Evolutionary conservation across 2,113 vertebrate species (phyloP).

Genomic region (Sinocyclocheilus anshuiensis): DNA sequence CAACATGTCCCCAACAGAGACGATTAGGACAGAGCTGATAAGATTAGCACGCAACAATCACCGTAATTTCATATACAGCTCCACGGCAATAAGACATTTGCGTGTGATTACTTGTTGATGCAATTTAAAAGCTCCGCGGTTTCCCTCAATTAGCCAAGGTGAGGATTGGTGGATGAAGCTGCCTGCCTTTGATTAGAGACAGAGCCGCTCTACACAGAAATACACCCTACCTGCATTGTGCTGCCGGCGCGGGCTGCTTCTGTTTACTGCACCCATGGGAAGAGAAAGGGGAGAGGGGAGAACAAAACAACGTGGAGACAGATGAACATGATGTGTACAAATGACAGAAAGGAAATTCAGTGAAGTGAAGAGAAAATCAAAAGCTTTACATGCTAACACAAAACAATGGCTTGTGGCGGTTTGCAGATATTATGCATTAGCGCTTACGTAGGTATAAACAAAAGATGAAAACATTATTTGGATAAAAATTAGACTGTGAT

Average conservation of each 20-base stretch:
- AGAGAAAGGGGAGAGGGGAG: slow-evolving; percentile 62
- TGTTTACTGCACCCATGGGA: slow-evolving; percentile 74
- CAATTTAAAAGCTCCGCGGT: slow-evolving; percentile 54
- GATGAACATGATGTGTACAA: slow-evolving; percentile 62
- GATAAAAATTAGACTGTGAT: slow-evolving; percentile 14
- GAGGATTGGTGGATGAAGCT: slow-evolving; percentile 41
- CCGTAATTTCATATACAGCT: slow-evolving; percentile 48
- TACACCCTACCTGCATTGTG: slow-evolving; percentile 72
- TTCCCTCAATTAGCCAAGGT: slow-evolving; percentile 53
- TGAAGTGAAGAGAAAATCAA: slow-evolving; percentile 44
- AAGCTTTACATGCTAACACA: slow-evolving; percentile 51
- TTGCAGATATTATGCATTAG: slow-evolving; percentile 36
- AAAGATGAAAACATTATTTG: slow-evolving; percentile 30
- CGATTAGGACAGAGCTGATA: slow-evolving; percentile 52
- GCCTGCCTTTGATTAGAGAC: slow-evolving; percentile 55
- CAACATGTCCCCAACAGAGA: slow-evolving; percentile 49
- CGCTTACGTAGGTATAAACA: background rate
- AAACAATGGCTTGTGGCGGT: slow-evolving; percentile 29
- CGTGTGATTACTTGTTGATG: slow-evolving; percentile 53
- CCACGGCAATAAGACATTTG: slow-evolving; percentile 48
- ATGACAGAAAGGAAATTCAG: slow-evolving; percentile 44
- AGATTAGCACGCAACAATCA: slow-evolving; percentile 53
- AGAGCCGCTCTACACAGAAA: slow-evolving; percentile 43
- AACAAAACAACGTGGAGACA: slow-evolving; percentile 71
- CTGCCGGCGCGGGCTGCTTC: slow-evolving; percentile 70